Percentiles rank a stretch among this genome's conserved stretches.
phyloP scores from a whole-genome alignment of 2,113 vertebrate genomes.

The Prionailurus bengalensis region DNA sequence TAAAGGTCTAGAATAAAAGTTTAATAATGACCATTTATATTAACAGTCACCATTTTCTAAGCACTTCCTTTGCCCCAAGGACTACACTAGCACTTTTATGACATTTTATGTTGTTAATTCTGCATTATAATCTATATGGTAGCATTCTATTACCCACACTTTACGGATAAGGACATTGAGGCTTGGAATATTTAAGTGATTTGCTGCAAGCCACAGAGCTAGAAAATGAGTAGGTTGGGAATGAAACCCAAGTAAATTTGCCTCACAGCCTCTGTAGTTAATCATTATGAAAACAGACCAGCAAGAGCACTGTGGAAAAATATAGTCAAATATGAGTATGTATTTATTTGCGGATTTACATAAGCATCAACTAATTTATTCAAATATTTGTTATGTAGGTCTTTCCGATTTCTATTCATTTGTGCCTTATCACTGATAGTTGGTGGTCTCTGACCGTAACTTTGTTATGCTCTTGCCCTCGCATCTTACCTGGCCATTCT shows the following conservation, averaged over 20 bases:
- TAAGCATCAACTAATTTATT: neutral
- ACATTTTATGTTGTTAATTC: neutral
- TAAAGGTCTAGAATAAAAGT: neutral
- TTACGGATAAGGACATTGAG: neutral
- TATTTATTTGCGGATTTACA: neutral
- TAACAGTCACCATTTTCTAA: constrained; percentile 2
- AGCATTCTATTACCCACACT: neutral
- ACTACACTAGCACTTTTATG: neutral
- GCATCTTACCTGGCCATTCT: neutral
- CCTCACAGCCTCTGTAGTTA: neutral
- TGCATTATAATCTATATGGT: neutral
- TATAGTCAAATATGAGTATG: neutral
- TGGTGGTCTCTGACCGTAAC: neutral
- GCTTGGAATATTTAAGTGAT: neutral
- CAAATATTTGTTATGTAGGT: neutral
- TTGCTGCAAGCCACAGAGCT: neutral
- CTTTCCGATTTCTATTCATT: neutral
- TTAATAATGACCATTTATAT: neutral
- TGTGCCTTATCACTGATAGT: neutral
- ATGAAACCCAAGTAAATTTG: neutral
- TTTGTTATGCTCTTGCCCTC: neutral
- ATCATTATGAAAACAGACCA: neutral
- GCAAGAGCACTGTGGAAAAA: neutral
- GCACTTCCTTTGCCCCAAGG: neutral
- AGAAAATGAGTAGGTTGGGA: neutral